phyloP scores from a whole-genome alignment of 2,888 invertebrate species.

The Heliconius aoede region DNA sequence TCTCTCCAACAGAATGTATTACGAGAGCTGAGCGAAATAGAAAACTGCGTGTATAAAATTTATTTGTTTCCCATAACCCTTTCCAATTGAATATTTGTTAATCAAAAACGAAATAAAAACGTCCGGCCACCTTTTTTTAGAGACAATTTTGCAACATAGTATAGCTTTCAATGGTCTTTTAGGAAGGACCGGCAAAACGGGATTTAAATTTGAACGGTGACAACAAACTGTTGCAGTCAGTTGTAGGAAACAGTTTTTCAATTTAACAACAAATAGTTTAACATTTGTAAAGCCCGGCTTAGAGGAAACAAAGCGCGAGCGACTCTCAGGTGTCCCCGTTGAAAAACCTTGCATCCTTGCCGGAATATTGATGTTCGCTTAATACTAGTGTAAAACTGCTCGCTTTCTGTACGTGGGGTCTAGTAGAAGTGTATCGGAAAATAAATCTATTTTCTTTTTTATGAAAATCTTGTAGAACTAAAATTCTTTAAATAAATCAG shows the following conservation, averaged over 20 bases:
- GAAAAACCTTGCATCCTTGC: constrained; percentile 61
- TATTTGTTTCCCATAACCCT: constrained; percentile 13
- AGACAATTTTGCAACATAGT: constrained; percentile 39
- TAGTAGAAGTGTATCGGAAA: neutral
- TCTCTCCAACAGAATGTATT: neutral
- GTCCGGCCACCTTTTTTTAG: constrained; percentile 28
- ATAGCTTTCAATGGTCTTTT: constrained; percentile 43
- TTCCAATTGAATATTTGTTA: constrained; percentile 8
- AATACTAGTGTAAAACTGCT: constrained; percentile 19
- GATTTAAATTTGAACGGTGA: constrained; percentile 51
- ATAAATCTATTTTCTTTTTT: neutral
- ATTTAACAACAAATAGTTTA: constrained; percentile 78
- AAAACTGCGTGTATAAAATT: neutral
- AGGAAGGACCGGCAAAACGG: constrained; percentile 51
- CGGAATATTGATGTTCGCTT: constrained; percentile 58
- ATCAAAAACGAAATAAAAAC: constrained; percentile 30
- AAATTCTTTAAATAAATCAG: too few relatives aligned
- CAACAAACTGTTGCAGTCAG: constrained; percentile 69
- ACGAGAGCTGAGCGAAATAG: neutral
- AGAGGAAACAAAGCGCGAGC: constrained; percentile 71
- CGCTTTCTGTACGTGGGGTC: neutral
- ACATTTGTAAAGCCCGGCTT: constrained; percentile 80
- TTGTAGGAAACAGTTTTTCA: constrained; percentile 76
- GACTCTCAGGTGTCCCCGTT: constrained; percentile 79
- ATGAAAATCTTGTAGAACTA: neutral